These are phyloP conservation scores for Apis mellifera DNA, from an alignment of 1,140 invertebrate species.

Conservation along the genomic window DNA sequence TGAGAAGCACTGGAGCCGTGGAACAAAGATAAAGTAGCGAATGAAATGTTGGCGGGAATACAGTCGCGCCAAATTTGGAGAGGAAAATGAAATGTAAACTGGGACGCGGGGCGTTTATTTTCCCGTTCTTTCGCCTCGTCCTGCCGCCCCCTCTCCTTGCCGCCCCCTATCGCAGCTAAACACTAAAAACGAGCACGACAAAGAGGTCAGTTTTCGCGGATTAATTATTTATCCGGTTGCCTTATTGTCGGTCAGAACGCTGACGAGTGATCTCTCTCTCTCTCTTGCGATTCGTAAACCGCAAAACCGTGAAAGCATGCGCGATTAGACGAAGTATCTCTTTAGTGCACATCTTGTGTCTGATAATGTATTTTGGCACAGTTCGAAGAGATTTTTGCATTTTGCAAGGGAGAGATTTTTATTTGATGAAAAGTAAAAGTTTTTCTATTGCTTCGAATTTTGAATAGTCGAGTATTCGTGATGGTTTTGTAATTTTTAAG, in stretches of 20 bases:
- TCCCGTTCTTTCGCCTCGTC: constrained; percentile 2
- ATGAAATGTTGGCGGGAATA: constrained; percentile 19
- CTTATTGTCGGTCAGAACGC: not conserved
- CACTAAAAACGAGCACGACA: not conserved
- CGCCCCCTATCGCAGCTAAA: not conserved
- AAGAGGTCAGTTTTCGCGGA: not conserved
- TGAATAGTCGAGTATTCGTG: too few relatives aligned
- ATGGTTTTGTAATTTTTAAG: too few relatives aligned
- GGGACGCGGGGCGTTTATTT: constrained; percentile 23
- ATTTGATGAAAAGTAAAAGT: too few relatives aligned
- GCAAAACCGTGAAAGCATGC: not conserved
- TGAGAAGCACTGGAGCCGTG: not conserved
- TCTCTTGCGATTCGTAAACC: not conserved
- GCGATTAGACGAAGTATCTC: too few relatives aligned
- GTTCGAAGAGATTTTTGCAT: too few relatives aligned
- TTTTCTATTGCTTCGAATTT: too few relatives aligned
- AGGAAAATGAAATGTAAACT: constrained; percentile 46
- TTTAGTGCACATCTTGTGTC: too few relatives aligned
- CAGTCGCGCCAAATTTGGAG: constrained; percentile 31
- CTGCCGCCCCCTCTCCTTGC: not conserved
- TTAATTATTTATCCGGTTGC: not conserved
- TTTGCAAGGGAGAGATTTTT: too few relatives aligned
- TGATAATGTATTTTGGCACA: too few relatives aligned
- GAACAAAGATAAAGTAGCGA: constrained; percentile 28
- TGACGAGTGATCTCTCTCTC: not conserved